A percentile compares a stretch with the other conserved stretches of the same genome.
Conservation (phyloP, 1,140 invertebrate species). For the Leptopilina clavipes region DNA sequence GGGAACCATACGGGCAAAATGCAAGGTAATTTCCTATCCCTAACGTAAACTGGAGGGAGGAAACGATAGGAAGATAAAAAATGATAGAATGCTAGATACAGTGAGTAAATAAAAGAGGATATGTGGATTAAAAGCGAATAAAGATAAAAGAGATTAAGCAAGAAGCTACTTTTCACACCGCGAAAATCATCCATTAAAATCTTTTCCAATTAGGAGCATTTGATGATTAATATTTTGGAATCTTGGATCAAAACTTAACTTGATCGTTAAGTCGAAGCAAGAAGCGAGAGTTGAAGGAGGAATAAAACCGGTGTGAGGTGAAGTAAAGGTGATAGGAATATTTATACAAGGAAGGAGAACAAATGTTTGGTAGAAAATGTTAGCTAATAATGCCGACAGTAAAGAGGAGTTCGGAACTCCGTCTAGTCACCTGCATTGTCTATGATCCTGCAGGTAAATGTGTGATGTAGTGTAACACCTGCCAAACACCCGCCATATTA, state of each 20-base stretch:
- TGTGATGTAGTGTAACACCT: conserved; percentile 49
- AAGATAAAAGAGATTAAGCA: conserved; percentile 42
- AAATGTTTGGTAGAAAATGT: too few relatives aligned
- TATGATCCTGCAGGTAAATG: conserved; percentile 48
- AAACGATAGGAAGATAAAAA: neutral
- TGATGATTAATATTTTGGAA: too few relatives aligned
- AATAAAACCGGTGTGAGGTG: too few relatives aligned
- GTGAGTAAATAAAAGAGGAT: neutral
- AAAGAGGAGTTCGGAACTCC: conserved; percentile 36
- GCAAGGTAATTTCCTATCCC: neutral
- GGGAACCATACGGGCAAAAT: neutral
- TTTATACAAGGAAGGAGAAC: too few relatives aligned
- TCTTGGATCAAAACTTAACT: too few relatives aligned
- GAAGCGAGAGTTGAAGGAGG: too few relatives aligned
- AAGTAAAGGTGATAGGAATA: too few relatives aligned
- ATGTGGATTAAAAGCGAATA: neutral
- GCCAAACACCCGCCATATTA: conserved; percentile 48
- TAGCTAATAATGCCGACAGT: neutral
- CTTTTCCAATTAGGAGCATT: too few relatives aligned
- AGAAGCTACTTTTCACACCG: too few relatives aligned
- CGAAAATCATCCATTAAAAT: too few relatives aligned
- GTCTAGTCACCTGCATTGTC: conserved; percentile 54
- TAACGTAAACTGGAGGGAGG: neutral
- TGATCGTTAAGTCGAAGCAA: too few relatives aligned
- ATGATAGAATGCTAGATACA: neutral